phyloP scores from a whole-genome alignment of 2,797 vertebrate genomes.

The Megaceryle alcyon region DNA sequence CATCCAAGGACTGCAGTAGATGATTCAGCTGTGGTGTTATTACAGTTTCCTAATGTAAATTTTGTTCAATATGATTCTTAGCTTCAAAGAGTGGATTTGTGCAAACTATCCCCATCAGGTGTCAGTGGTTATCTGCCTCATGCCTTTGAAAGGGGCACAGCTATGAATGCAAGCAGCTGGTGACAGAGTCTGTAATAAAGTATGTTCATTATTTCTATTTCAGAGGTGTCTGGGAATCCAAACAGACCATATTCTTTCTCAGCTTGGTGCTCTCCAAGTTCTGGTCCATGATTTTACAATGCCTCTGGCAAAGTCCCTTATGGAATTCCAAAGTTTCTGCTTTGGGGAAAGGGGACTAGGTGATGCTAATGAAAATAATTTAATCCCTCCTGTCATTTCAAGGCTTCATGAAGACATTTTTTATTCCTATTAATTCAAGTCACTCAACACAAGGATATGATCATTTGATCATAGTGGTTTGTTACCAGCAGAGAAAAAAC shows the following conservation, averaged over 20 bases:
- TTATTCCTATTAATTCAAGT: background rate
- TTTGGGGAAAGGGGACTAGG: background rate
- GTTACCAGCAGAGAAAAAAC: background rate
- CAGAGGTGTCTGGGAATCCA: background rate
- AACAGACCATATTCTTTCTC: background rate
- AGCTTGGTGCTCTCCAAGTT: background rate
- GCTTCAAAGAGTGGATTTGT: background rate
- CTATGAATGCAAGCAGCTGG: background rate
- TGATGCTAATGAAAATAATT: background rate
- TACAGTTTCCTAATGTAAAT: background rate
- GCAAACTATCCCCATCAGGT: background rate
- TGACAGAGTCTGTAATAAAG: background rate
- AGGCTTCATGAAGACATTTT: background rate
- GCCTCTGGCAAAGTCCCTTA: background rate
- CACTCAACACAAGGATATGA: background rate
- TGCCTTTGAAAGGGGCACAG: background rate
- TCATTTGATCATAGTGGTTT: background rate
- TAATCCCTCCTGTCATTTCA: background rate
- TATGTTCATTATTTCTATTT: background rate
- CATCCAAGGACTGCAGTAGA: background rate
- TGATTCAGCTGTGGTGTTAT: background rate
- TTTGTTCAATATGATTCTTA: background rate
- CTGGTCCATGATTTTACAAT: background rate
- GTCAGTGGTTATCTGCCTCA: background rate
- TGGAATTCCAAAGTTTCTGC: background rate